A percentile compares a stretch with the other conserved stretches of the same genome.
Conservation (phyloP, 2,797 vertebrate species). For the Cyprinodon diabolis region DNA sequence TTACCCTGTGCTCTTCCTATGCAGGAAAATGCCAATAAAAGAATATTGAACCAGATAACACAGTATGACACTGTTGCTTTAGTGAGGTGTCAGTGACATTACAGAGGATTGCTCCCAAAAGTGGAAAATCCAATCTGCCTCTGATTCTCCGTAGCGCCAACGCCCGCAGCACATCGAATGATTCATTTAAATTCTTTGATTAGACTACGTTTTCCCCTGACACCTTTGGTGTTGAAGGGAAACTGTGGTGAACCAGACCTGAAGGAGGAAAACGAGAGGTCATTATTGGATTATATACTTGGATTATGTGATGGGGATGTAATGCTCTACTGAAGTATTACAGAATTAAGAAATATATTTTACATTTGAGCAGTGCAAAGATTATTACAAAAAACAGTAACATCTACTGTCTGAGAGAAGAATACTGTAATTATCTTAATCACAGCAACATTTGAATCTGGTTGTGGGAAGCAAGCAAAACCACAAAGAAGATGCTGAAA, state of each 20-base stretch:
- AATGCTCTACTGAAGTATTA: neutral
- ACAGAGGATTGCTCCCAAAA: slow-evolving; percentile 65
- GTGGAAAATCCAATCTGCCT: slow-evolving; percentile 75
- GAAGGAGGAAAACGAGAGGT: slow-evolving; percentile 24
- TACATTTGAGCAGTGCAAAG: slow-evolving; percentile 5
- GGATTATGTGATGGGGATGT: neutral
- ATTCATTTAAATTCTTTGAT: slow-evolving; percentile 71
- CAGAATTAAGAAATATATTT: slow-evolving; percentile 28
- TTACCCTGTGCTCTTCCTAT: slow-evolving; percentile 41
- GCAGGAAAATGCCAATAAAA: slow-evolving; percentile 66
- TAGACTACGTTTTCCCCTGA: slow-evolving; percentile 45
- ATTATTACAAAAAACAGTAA: slow-evolving; percentile 11
- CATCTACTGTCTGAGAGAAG: neutral
- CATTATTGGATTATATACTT: neutral
- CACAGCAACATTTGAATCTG: slow-evolving; percentile 18
- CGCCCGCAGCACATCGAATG: slow-evolving; percentile 51
- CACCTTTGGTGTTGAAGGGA: slow-evolving; percentile 46
- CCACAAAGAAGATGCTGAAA: slow-evolving; percentile 42
- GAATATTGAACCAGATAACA: slow-evolving; percentile 68
- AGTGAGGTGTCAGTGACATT: slow-evolving; percentile 67
- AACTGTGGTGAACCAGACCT: slow-evolving; percentile 42
- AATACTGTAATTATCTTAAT: neutral
- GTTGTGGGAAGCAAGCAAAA: slow-evolving; percentile 9
- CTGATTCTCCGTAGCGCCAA: slow-evolving; percentile 58
- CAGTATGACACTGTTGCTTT: slow-evolving; percentile 61